Conservation (phyloP, 2,888 invertebrate genomes). For the Dryococelus australis region DNA sequence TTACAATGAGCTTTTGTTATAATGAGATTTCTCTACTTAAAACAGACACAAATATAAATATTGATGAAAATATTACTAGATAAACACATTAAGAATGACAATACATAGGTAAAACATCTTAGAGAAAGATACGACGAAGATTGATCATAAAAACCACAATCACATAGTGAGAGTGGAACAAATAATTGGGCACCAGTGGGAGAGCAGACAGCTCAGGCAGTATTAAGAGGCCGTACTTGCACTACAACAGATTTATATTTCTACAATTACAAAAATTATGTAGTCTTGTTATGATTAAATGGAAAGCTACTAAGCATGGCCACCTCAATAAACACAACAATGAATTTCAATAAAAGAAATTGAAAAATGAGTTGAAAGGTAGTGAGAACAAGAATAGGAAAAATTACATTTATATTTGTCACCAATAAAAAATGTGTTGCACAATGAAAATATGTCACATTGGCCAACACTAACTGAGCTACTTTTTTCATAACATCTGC, state of each 20-base stretch:
- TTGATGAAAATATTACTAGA: neutral
- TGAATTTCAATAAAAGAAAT: too few relatives aligned
- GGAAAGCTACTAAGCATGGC: too few relatives aligned
- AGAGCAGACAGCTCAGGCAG: neutral
- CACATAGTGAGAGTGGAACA: neutral
- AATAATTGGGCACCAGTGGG: neutral
- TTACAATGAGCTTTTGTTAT: neutral
- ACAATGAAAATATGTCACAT: too few relatives aligned
- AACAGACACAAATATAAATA: neutral
- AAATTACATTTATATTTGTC: too few relatives aligned
- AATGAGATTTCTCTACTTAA: neutral
- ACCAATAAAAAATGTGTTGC: too few relatives aligned
- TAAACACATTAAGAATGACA: neutral
- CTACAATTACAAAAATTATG: too few relatives aligned
- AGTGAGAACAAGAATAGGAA: too few relatives aligned
- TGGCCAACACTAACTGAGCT: neutral
- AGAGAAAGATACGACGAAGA: neutral
- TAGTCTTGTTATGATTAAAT: too few relatives aligned
- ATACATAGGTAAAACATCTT: neutral
- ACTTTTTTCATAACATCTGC: neutral
- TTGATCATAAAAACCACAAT: neutral
- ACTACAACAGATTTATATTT: too few relatives aligned
- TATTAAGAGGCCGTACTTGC: neutral
- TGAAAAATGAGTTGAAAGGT: too few relatives aligned
- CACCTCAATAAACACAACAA: too few relatives aligned